A percentile compares a stretch with the other conserved stretches of the same genome.
phyloP scores from a whole-genome alignment of 1,140 invertebrate genomes.

The Chironomus striatipennis region DNA sequence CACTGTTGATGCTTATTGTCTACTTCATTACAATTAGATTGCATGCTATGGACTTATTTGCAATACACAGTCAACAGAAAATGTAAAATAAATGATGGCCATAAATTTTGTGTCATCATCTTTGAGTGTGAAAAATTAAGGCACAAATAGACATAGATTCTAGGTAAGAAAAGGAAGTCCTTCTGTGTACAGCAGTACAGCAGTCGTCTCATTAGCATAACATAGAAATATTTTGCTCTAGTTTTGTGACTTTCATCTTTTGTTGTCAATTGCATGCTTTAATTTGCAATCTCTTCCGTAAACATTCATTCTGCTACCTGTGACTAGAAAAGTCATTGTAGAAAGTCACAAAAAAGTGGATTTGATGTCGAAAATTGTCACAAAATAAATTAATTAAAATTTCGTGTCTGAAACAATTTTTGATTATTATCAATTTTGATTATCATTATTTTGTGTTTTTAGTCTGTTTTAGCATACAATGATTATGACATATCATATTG shows the following conservation, averaged over 20 bases:
- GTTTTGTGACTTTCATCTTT: not conserved
- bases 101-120: not conserved
- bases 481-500: not conserved
- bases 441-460: too few species aligned
- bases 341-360: too few species aligned
- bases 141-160: not conserved
- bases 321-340: not conserved
- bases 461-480: not conserved
- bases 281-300: not conserved
- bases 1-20: not conserved
- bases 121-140: not conserved
- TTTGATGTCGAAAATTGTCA: not conserved
- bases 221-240: not conserved
- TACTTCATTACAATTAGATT: not conserved
- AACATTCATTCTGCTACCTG: not conserved
- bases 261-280: not conserved
- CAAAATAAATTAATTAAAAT: constrained; percentile 2
- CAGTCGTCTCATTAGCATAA: constrained; percentile 13
- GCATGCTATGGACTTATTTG: not conserved
- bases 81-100: not conserved
- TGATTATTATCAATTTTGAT: too few species aligned
- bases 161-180: not conserved
- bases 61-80: too few species aligned
- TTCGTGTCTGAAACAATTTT: too few species aligned
- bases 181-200: not conserved